Evolutionary conservation across 2,113 vertebrate species (phyloP), one percentile per base, ranked within the genome.

Genomic region (Passerina amoena): DNA sequence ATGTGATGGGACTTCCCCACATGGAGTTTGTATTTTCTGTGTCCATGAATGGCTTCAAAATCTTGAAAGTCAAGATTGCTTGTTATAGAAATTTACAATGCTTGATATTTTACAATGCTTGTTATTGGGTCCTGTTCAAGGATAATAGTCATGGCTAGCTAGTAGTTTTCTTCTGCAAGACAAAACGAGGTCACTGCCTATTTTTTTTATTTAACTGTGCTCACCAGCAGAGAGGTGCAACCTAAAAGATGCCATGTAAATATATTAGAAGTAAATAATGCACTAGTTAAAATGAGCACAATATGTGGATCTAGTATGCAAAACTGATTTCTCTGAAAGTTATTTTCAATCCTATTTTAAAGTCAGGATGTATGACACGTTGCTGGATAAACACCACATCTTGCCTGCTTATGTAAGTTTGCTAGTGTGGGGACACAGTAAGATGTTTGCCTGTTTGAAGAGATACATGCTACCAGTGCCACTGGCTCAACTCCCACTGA

Each of bases 391-490:
- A 37, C 27, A 91, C 7, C 40, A 31, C 20, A 25, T 87, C 19
- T 79, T 90, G 38, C 56, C 61, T 95, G 53, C 70, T 90, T 95
- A 84, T 79, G 21, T 75, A 92, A 92, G 48, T 69, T 78, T 16
- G 40, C 9, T n/a, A 11, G n/a, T 71, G 11, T n/a, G 25, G 56
- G 80, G 60, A 60, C 5, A 5, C 27, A 65, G 11, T 28, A 53
- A 44, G 50, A 15, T 56, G 9, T 64, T 91, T 78, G 11, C 51
- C 44, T 84, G 0, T n/a, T 85, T 65, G 33, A 30, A 56, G 19
- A 72, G 33, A 53, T 37, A 14, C 31, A 45, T 18, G 40, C 23
- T 79, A 82, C 38, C 10, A 30, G 45, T 53, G 53, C 9, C 64
- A 47, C 66, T 72, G 48, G 15, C 40, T 56, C 22, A 40, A 3